phyloP scores from a whole-genome alignment of 2,113 vertebrate species.

The Raja brachyura region DNA sequence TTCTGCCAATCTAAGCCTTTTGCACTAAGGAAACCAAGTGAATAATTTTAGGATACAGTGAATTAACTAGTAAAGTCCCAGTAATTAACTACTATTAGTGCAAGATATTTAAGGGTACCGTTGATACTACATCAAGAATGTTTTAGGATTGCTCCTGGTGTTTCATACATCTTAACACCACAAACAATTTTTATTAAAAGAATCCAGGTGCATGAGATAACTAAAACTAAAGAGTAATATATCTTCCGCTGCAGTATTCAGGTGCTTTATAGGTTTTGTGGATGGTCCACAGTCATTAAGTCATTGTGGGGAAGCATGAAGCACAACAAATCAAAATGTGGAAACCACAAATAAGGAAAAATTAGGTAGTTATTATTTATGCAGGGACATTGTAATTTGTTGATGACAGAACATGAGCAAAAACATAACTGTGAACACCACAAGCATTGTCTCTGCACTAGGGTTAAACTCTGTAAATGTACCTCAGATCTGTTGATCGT shows the following conservation, averaged over 20 bases:
- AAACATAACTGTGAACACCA: neutral
- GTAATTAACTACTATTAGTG: neutral
- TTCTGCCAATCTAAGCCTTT: too few relatives aligned
- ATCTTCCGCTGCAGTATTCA: neutral
- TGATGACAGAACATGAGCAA: neutral
- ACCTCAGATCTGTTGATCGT: constrained; percentile 72
- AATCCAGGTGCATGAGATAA: neutral
- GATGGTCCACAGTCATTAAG: neutral
- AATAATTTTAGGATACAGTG: too few relatives aligned
- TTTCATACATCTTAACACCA: neutral
- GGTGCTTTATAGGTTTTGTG: neutral
- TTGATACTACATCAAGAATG: too few relatives aligned
- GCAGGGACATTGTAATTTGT: neutral
- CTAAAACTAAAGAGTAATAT: neutral
- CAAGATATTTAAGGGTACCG: neutral
- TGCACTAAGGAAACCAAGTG: too few relatives aligned
- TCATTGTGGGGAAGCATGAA: neutral
- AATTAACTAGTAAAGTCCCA: too few relatives aligned
- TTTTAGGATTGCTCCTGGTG: neutral
- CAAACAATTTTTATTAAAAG: neutral
- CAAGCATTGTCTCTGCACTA: neutral
- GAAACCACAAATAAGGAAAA: neutral
- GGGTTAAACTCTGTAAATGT: constrained; percentile 42
- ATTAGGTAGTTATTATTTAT: neutral
- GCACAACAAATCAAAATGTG: neutral